Conservation (phyloP, 2,113 vertebrate species). For the Xenotilapia longispinis region DNA sequence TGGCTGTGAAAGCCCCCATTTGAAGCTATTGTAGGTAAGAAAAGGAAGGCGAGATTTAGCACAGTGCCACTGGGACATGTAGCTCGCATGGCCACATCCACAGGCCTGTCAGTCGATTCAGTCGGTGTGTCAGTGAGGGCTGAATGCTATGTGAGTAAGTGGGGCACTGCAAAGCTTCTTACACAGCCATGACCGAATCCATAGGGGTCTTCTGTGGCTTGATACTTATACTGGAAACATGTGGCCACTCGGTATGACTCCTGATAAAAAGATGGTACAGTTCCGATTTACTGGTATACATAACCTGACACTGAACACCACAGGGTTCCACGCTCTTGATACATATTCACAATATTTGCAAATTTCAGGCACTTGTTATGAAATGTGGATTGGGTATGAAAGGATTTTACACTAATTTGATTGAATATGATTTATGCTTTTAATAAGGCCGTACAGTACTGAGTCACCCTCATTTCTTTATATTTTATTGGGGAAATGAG, state of each 20-base stretch:
- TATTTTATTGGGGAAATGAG: not conserved
- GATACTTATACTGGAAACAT: not conserved
- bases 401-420: not conserved
- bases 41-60: slow-evolving; percentile 38
- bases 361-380: not conserved
- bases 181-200: not conserved
- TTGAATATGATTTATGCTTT: not conserved
- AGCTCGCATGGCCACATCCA: slow-evolving; percentile 17
- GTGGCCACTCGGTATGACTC: not conserved
- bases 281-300: not conserved
- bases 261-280: not conserved
- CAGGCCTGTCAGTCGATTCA: slow-evolving; percentile 16
- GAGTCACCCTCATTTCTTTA: not conserved
- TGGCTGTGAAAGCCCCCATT: slow-evolving; percentile 34
- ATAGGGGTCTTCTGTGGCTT: not conserved
- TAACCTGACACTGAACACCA: not conserved
- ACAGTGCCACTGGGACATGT: slow-evolving; percentile 54
- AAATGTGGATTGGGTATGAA: not conserved
- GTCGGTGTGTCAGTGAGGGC: not conserved
- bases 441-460: not conserved
- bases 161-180: slow-evolving; percentile 32
- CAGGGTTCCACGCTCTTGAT: not conserved
- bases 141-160: slow-evolving; percentile 9
- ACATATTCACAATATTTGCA: not conserved
- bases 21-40: slow-evolving; percentile 25